phyloP scores from a whole-genome alignment of 2,113 vertebrate species.

The Oxyura jamaicensis region DNA sequence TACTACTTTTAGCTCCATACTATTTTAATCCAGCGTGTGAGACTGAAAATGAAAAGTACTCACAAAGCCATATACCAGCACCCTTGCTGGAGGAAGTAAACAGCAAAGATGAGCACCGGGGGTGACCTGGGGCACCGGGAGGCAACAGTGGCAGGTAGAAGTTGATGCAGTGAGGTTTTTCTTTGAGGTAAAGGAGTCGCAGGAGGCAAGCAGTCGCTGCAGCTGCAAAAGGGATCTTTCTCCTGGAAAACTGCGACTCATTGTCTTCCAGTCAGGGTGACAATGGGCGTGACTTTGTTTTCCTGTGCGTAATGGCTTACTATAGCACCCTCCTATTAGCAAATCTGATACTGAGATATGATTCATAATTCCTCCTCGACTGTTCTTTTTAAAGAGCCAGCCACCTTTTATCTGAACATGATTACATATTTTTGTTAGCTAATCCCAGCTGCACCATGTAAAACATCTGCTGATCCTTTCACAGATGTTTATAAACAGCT shows the following conservation, averaged over 20 bases:
- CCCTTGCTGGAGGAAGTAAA: not conserved
- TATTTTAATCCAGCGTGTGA: slow-evolving; percentile 5
- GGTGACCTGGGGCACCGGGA: not conserved
- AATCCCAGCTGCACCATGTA: not conserved
- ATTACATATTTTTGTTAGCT: not conserved
- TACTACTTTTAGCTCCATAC: slow-evolving; percentile 28
- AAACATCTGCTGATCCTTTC: slow-evolving; percentile 15
- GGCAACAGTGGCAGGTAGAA: not conserved
- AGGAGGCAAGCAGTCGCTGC: not conserved
- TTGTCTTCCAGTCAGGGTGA: not conserved
- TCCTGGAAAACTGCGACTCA: not conserved
- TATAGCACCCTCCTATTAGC: not conserved
- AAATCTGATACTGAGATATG: not conserved
- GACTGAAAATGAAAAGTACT: slow-evolving; percentile 36
- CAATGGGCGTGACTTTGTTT: not conserved
- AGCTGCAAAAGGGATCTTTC: not conserved
- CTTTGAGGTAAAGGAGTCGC: not conserved
- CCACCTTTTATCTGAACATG: not conserved
- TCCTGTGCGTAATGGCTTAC: not conserved
- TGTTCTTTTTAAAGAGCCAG: slow-evolving; percentile 5
- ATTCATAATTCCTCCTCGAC: not conserved
- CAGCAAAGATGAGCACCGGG: not conserved
- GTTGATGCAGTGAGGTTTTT: not conserved
- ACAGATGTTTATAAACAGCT: not conserved
- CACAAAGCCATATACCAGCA: not conserved